These are phyloP conservation scores for Nannoperca obscura DNA, from an alignment of 2,797 vertebrate species.

Conservation along the genomic window DNA sequence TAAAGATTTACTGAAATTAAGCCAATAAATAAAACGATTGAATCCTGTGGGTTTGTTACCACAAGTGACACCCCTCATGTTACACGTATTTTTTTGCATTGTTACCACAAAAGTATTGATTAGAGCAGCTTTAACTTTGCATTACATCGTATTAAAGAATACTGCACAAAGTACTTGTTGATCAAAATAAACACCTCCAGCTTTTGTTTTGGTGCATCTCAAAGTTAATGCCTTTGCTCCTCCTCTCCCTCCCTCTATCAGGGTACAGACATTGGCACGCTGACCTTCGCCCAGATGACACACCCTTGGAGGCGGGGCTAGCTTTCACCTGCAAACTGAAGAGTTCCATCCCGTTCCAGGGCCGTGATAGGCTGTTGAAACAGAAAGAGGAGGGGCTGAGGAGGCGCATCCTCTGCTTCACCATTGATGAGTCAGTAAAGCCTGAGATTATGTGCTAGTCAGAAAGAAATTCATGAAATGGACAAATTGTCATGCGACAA, in stretches of 20 bases:
- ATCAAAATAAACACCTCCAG: neutral
- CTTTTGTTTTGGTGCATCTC: neutral
- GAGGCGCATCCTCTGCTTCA: slow-evolving; percentile 93
- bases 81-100: neutral
- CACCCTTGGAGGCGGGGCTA: slow-evolving; percentile 92
- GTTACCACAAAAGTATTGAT: neutral
- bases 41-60: neutral
- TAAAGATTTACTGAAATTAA: neutral
- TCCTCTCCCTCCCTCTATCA: slow-evolving; percentile 58
- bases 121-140: neutral
- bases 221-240: neutral
- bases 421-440: slow-evolving; percentile 90
- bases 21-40: neutral
- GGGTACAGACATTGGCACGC: slow-evolving; percentile 97
- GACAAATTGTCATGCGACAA: neutral
- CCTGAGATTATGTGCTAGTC: neutral
- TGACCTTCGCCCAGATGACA: slow-evolving; percentile 93
- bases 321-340: slow-evolving; percentile 97
- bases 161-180: neutral
- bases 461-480: neutral
- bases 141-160: neutral
- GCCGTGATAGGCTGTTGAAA: slow-evolving; percentile 88
- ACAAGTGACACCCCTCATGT: too few relatives aligned
- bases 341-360: slow-evolving; percentile 89
- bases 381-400: slow-evolving; percentile 89